Conservation (phyloP, 92 coral and sea anemone genomes). For the Plumapathes pennacea region DNA sequence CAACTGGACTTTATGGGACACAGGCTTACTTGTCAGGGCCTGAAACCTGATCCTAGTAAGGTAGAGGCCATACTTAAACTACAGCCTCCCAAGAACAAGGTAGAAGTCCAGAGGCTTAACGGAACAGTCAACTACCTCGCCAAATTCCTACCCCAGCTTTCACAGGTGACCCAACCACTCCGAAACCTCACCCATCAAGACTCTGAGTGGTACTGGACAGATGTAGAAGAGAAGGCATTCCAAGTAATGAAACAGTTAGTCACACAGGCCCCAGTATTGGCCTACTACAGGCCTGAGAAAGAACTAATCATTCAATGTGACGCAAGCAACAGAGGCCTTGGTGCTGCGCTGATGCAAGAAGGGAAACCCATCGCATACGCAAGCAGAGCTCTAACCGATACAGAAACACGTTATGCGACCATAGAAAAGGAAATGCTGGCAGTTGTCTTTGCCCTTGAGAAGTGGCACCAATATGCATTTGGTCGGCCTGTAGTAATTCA, state of each 20-base stretch:
- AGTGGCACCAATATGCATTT: constrained; percentile 23
- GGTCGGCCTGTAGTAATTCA: constrained; percentile 14
- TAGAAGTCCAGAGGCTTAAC: constrained; percentile 9
- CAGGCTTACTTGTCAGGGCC: constrained; percentile 1
- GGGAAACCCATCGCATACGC: constrained; percentile 33
- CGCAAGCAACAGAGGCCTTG: constrained; percentile 27
- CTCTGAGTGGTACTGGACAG: constrained; percentile 37
- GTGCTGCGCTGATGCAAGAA: constrained; percentile 24
- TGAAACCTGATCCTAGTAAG: constrained; percentile 5
- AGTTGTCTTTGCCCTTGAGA: constrained; percentile 13
- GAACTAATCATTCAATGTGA: constrained; percentile 57
- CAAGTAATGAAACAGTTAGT: constrained; percentile 17
- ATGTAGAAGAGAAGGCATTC: constrained; percentile 32
- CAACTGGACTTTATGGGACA: constrained; percentile 35
- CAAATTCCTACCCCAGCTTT: constrained; percentile 1
- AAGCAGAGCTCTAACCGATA: constrained; percentile 20
- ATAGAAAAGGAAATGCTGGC: constrained; percentile 28
- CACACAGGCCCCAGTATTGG: constrained; percentile 42
- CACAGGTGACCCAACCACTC: constrained; percentile 18
- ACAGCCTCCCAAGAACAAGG: constrained; percentile 3
- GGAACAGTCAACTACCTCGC: constrained; percentile 17
- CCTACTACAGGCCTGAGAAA: constrained; percentile 21
- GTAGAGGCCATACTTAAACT: no score
- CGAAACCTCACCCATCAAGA: constrained; percentile 7
- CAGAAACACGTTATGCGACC: constrained; percentile 14